phyloP scores from a whole-genome alignment of 1,140 invertebrate species.

The Copidosoma floridanum region DNA sequence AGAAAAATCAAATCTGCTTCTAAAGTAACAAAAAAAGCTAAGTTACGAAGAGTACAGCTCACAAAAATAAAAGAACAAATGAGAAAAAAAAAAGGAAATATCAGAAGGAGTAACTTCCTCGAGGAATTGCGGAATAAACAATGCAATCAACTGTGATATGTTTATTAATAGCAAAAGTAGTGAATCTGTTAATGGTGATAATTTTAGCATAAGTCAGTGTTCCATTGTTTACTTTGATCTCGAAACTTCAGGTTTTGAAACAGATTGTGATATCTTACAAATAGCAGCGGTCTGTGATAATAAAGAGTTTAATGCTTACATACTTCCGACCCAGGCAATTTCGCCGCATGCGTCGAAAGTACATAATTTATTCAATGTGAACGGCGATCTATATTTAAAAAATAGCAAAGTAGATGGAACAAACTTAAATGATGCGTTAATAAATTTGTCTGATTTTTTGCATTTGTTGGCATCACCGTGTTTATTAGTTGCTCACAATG shows the following conservation, averaged over 20 bases:
- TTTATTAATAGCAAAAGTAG: neutral
- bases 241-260: conserved; percentile 27
- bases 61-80: too few species aligned
- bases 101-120: neutral
- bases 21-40: too few species aligned
- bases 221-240: conserved; percentile 26
- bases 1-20: neutral
- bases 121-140: neutral
- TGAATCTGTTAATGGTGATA: neutral
- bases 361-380: conserved; percentile 18
- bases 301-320: conserved; percentile 15
- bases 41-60: too few species aligned
- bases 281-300: conserved; percentile 24
- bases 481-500: too few species aligned
- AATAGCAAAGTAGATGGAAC: neutral
- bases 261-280: conserved; percentile 25
- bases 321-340: conserved; percentile 22
- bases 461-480: neutral
- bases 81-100: conserved; percentile 19
- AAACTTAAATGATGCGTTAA: neutral
- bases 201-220: neutral
- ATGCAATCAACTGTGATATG: too few species aligned
- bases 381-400: conserved; percentile 21
- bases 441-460: neutral
- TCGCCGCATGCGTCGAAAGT: conserved; percentile 5